phyloP scores from a whole-genome alignment of 92 coral and sea anemone species.

The Phenganax subtilis region DNA sequence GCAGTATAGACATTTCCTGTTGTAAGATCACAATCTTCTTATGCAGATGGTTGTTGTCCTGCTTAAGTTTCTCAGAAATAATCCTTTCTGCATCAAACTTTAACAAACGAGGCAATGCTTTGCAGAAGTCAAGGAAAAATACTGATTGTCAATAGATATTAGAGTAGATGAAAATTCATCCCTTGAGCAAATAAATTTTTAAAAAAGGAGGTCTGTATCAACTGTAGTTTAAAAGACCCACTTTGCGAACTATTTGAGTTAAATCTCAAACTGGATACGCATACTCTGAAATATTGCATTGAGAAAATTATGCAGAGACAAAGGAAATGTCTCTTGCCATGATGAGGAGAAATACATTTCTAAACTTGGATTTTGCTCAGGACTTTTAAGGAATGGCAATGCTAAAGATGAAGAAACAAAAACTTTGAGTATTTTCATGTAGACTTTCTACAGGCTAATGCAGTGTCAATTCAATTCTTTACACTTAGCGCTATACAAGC shows the following conservation, averaged over 20 bases:
- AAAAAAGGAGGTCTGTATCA: neutral
- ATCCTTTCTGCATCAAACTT: constrained; percentile 84
- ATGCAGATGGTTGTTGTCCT: constrained; percentile 66
- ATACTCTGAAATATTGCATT: constrained; percentile 80
- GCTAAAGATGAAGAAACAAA: constrained; percentile 46
- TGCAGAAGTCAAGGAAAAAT: constrained; percentile 3
- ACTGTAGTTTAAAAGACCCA: neutral
- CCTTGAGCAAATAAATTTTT: neutral
- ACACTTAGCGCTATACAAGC: too few relatives aligned
- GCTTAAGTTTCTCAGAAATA: constrained; percentile 63
- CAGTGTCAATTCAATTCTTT: too few relatives aligned
- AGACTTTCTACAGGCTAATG: too few relatives aligned
- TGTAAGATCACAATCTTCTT: constrained; percentile 67
- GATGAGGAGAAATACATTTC: constrained; percentile 97
- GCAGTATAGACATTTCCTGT: constrained; percentile 74
- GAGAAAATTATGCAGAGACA: constrained; percentile 85
- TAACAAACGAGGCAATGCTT: constrained; percentile 83
- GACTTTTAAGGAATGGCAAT: constrained; percentile 88
- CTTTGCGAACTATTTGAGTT: neutral
- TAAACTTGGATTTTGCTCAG: constrained; percentile 82
- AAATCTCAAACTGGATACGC: constrained; percentile 72
- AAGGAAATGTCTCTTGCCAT: constrained; percentile 92
- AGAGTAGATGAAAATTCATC: too few relatives aligned
- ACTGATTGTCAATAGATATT: neutral
- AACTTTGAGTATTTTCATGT: too few relatives aligned